Evolutionary conservation across 2,113 vertebrate genomes (phyloP).

Genomic region (Tylochromis polylepis): DNA sequence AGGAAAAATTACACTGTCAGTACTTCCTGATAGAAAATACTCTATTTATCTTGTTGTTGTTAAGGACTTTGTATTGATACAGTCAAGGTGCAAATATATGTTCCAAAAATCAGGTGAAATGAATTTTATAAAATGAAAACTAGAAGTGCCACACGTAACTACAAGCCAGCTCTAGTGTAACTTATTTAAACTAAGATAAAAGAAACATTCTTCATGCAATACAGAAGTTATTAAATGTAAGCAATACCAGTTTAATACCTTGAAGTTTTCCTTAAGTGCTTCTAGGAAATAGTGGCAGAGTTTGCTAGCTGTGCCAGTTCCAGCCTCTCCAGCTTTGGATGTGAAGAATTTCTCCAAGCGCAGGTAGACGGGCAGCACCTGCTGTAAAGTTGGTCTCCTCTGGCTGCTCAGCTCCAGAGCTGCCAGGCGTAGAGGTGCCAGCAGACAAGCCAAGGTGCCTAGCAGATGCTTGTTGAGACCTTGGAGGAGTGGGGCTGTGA

Average conservation of each 20-base stretch:
- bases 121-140: neutral
- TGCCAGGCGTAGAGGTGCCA: slow-evolving; percentile 88
- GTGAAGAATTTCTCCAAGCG: slow-evolving; percentile 98
- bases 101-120: neutral
- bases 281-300: slow-evolving; percentile 98
- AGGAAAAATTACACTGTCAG: neutral
- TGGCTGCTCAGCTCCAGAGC: slow-evolving; percentile 91
- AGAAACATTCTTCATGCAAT: neutral
- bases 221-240: neutral
- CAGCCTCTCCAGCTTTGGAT: slow-evolving; percentile 92
- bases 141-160: neutral
- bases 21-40: neutral
- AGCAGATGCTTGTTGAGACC: slow-evolving; percentile 96
- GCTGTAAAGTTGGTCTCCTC: slow-evolving; percentile 91
- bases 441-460: slow-evolving; percentile 86
- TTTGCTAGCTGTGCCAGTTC: slow-evolving; percentile 88
- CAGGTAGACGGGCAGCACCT: slow-evolving; percentile 93
- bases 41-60: neutral
- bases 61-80: neutral
- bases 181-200: neutral
- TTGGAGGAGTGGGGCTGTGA: slow-evolving; percentile 90
- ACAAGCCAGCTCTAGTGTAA: neutral
- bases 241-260: slow-evolving; percentile 45
- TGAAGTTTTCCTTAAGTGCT: slow-evolving; percentile 97
- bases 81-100: neutral